Evolutionary conservation across 2,888 invertebrate species (phyloP), one percentile per base, ranked within the genome.

Genomic region (Xestia xanthographa): DNA sequence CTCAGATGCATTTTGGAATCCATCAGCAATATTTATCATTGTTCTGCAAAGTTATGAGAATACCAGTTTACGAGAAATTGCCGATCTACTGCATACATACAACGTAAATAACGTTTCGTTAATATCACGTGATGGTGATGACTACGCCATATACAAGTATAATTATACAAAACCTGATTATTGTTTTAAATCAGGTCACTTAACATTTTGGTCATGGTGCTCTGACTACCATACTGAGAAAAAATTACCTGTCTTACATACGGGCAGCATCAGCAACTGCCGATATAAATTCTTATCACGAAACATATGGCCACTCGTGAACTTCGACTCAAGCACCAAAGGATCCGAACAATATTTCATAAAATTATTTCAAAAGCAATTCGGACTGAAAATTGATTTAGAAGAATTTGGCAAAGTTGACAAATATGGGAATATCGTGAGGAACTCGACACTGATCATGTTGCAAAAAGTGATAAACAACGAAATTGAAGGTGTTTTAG

Each of bases 11-110:
- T 89, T 86, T 60, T 93, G 92, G 90, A 91, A 90, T 75, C 90
- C 91, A 29, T 67, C 58, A 56, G 89, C 88, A n/a, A 88, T 82
- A 62, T 92, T 92, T 65, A 86, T 93, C 41, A 88, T 93, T 53
- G 70, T 89, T 0, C 41, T 91, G 11, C 71, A 90, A 48, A 66
- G 83, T 60, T 29, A 89, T 38, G n/a, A 29, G 38, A 65, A 80
- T 17, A 20, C 80, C 69, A 58, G 82, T 34, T 58, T 90, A 72
- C 9, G 70, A 12, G 62, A 84, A 3, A 45, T 93, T 26, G 82
- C 85, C 5, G 56, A 80, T 20, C 70, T 89, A 48, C 84, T 93
- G 29, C 72, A 67, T 2, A 1, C 66, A 17, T 80, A 75, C 48
- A 86, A 86, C 34, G 66, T 86, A n/a, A 56, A 75, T 48, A 66